Base-by-base conservation (phyloP, 1,140 invertebrate species). In the Aphaenogaster floridana region DNA sequence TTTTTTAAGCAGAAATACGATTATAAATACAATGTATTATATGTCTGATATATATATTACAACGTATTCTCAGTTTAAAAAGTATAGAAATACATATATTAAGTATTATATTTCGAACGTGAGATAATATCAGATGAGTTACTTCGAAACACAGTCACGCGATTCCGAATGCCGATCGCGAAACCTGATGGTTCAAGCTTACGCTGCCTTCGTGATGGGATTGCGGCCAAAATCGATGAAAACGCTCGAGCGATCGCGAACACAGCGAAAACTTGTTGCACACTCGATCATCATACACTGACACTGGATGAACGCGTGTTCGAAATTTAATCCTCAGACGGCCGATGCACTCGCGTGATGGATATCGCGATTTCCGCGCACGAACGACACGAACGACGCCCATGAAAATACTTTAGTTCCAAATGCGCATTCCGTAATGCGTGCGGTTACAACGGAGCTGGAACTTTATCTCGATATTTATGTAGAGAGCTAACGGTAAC, bases 201-300 rank as follows among this genome's bases (percentile, higher is more conserved):
- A 57, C 17, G 61, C 3, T 52, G 45, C 8, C 83, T 54, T 79
- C 48, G 59, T 50, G 59, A 79, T 59, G 48, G 83, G 83, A 77
- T 86, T 45, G 59, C 48, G 39, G 63, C 21, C 68, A 74, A 36
- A 74, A 84, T 74, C 80, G 80, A 76, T 76, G 54, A 71, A 76
- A 76, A 74, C 34, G 77, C 34, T 63, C 69, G 77, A 83, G 79
- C 77, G 88, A 90, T 80, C 34, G 36, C 83, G 36, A n/a, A 86
- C 36, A 86, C 39, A n/a, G 54, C 34, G 66, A 87, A 71, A 84
- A 90, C 89, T 90, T 89, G 88, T 90, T 90, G 89, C 89, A 34
- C 87, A 42, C 28, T 79, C 59, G 83, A 86, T 86, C 83, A 77
- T 77, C 61, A 54, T 28, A 79, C 15, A 66, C 8, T 50, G 34